phyloP scores from a whole-genome alignment of 2,888 invertebrate species.

The Drosophila neotestacea region DNA sequence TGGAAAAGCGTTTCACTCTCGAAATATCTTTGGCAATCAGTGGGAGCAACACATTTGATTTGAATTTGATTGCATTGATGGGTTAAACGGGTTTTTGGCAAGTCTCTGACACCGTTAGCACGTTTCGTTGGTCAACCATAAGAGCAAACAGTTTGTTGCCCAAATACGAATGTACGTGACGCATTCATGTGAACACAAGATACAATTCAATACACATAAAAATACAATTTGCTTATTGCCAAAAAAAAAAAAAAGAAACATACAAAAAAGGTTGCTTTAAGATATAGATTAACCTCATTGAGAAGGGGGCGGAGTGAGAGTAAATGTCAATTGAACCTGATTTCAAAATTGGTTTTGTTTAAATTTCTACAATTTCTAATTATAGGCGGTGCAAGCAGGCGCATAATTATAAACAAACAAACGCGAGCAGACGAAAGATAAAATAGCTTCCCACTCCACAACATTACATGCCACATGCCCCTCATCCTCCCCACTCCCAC shows the following conservation, averaged over 20 bases:
- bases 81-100: slow-evolving; percentile 35
- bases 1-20: slow-evolving; percentile 22
- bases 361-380: slow-evolving; percentile 61
- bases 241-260: neutral
- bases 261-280: neutral
- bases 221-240: slow-evolving; percentile 46
- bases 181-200: slow-evolving; percentile 42
- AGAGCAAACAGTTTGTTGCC: slow-evolving; percentile 37
- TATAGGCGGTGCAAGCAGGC: slow-evolving; percentile 62
- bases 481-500: neutral
- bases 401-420: slow-evolving; percentile 79
- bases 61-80: slow-evolving; percentile 57
- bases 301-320: too few species aligned
- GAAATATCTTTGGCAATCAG: slow-evolving; percentile 32
- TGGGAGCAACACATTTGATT: slow-evolving; percentile 52
- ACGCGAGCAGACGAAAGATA: slow-evolving; percentile 37
- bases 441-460: slow-evolving; percentile 15
- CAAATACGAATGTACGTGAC: slow-evolving; percentile 62
- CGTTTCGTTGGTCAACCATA: slow-evolving; percentile 54
- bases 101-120: slow-evolving; percentile 1
- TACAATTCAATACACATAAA: slow-evolving; percentile 59
- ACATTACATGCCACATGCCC: neutral
- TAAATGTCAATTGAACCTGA: slow-evolving; percentile 40
- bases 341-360: slow-evolving; percentile 37
- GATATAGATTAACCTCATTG: neutral